Percentiles rank a stretch among this genome's conserved stretches.
Conservation (phyloP, 2,888 invertebrate genomes). For the Xestia sexstrigata region DNA sequence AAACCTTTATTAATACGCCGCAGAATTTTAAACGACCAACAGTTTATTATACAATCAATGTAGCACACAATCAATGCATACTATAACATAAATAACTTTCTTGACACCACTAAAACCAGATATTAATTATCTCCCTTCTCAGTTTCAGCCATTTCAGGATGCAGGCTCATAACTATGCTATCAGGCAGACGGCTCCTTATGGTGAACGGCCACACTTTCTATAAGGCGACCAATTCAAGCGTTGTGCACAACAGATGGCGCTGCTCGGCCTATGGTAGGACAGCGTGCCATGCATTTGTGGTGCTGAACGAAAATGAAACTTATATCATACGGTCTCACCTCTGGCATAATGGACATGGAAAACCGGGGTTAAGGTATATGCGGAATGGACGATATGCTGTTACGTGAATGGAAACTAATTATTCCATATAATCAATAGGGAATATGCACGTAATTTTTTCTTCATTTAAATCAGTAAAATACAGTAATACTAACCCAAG, state of each 20-base stretch:
- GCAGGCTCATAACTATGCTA: slow-evolving; percentile 55
- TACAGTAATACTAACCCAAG: too few species aligned
- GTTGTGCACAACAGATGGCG: slow-evolving; percentile 48
- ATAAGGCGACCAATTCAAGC: slow-evolving; percentile 45
- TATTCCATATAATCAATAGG: neutral
- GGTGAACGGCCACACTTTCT: slow-evolving; percentile 69
- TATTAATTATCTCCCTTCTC: neutral
- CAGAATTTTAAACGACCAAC: neutral
- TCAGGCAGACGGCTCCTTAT: slow-evolving; percentile 67
- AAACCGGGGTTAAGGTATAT: slow-evolving; percentile 38
- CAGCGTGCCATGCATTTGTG: slow-evolving; percentile 54
- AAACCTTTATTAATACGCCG: neutral
- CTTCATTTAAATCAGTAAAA: too few species aligned
- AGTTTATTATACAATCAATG: neutral
- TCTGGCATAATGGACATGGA: slow-evolving; percentile 51
- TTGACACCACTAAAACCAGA: neutral
- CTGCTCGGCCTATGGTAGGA: slow-evolving; percentile 53
- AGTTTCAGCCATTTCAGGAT: slow-evolving; percentile 28
- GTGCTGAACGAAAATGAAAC: slow-evolving; percentile 44
- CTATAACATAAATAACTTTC: neutral
- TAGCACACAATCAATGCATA: neutral
- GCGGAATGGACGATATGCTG: slow-evolving; percentile 37
- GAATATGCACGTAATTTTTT: too few species aligned
- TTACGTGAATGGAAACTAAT: slow-evolving; percentile 1
- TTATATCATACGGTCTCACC: slow-evolving; percentile 35